Conservation (phyloP, 2,113 vertebrate species). For the Pongo abelii region DNA sequence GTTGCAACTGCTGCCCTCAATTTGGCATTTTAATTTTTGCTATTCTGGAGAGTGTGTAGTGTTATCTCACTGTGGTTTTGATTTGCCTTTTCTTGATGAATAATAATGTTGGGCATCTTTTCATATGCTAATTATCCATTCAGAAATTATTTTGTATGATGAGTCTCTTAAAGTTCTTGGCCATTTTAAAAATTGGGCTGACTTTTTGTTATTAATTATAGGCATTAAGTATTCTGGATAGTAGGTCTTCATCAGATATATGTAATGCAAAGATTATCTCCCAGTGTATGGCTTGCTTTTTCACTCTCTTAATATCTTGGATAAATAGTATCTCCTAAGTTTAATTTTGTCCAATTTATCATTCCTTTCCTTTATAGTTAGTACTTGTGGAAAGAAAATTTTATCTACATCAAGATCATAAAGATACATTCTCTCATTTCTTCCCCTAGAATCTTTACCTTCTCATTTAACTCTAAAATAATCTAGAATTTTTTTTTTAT, state of each 20-base stretch:
- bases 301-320: background rate
- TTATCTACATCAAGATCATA: background rate
- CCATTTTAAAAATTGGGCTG: background rate
- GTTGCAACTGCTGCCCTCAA: background rate
- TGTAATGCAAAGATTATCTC: background rate
- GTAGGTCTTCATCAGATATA: background rate
- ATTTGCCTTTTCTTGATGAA: background rate
- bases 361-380: background rate
- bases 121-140: conserved; percentile 28
- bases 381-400: background rate
- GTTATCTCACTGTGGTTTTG: background rate
- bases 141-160: background rate
- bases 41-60: background rate
- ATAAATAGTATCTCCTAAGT: background rate
- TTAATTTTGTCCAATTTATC: background rate
- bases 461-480: background rate
- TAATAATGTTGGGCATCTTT: background rate
- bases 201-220: background rate
- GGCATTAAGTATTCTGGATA: background rate
- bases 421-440: background rate
- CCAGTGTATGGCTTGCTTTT: background rate
- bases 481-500: background rate
- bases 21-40: background rate
- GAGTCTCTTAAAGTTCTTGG: background rate
- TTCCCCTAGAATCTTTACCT: background rate